These are phyloP conservation scores for Pelvicachromis taeniatus DNA, from an alignment of 2,113 vertebrate species.

Conservation along the genomic window DNA sequence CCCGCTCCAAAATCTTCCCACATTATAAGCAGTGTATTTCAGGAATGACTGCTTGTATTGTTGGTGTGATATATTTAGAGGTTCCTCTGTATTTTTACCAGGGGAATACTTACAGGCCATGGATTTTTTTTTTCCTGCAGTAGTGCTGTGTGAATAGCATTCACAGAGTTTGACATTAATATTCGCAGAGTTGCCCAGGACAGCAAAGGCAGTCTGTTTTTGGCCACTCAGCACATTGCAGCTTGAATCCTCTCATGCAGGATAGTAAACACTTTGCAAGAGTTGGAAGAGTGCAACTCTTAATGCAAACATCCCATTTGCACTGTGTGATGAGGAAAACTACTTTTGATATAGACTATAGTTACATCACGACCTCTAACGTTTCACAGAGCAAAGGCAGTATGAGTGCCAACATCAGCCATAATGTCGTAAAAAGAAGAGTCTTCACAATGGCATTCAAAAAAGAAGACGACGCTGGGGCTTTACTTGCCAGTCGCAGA, in stretches of 20 bases:
- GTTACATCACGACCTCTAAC: neutral
- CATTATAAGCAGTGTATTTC: neutral
- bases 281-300: neutral
- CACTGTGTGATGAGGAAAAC: neutral
- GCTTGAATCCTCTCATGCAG: neutral
- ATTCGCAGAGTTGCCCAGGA: conserved; percentile 15
- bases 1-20: neutral
- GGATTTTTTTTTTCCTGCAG: neutral
- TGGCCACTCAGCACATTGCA: neutral
- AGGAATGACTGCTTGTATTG: neutral
- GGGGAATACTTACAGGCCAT: neutral
- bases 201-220: neutral
- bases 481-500: conserved; percentile 62
- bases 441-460: neutral
- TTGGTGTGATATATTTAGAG: neutral
- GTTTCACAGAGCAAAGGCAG: too few relatives aligned
- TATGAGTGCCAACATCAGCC: neutral
- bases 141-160: neutral
- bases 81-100: conserved; percentile 7
- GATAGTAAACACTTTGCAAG: neutral
- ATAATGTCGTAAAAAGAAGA: neutral
- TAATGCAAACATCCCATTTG: neutral
- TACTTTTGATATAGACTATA: neutral
- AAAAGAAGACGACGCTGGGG: neutral
- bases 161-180: conserved; percentile 1